Base-by-base conservation (phyloP, 1,140 invertebrate species). In the Nephotettix cincticeps region DNA sequence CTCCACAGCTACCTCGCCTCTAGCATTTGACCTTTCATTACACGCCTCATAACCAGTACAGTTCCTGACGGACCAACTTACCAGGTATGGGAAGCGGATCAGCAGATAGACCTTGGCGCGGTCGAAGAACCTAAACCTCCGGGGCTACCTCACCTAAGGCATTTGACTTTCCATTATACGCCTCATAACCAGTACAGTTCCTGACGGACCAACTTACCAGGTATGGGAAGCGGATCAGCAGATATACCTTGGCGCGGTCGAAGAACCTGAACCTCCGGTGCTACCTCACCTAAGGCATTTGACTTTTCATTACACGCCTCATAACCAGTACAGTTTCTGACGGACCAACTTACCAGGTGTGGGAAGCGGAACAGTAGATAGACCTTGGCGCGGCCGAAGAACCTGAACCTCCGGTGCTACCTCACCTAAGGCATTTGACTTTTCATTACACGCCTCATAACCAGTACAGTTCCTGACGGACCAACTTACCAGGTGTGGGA, bases 351-450 rank as follows among this genome's bases (percentile, higher is more conserved):
- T n/a, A n/a, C n/a, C n/a, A n/a, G n/a, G n/a, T 86, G 84, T 45
- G 85, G 85, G 85, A 86, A 87, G 76, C 85, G 82, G 51, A 87
- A 84, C 70, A 86, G 85, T 43, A 87, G 82, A 78, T 87, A 87
- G 74, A 87, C 86, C 78, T 87, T 87, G 71, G 86, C 86, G 76
- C 86, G 81, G 78, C 86, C 86, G 78, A 87, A 87, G 75, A 87
- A 86, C 77, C 85, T 83, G 78, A 87, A 87, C 78, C 82, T 83
- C 77, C 84, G 80, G 74, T 86, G 80, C 75, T 84, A 81, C 78
- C 81, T 81, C 81, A 86, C n/a, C n/a, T n/a, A n/a, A n/a, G n/a
- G n/a, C n/a, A n/a, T n/a, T n/a, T n/a, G n/a, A n/a, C n/a, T n/a
- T n/a, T n/a, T n/a, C n/a, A n/a, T n/a, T n/a, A n/a, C n/a, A n/a